Evolutionary conservation across 2,113 vertebrate species (phyloP).

Genomic region (Archocentrus centrarchus): DNA sequence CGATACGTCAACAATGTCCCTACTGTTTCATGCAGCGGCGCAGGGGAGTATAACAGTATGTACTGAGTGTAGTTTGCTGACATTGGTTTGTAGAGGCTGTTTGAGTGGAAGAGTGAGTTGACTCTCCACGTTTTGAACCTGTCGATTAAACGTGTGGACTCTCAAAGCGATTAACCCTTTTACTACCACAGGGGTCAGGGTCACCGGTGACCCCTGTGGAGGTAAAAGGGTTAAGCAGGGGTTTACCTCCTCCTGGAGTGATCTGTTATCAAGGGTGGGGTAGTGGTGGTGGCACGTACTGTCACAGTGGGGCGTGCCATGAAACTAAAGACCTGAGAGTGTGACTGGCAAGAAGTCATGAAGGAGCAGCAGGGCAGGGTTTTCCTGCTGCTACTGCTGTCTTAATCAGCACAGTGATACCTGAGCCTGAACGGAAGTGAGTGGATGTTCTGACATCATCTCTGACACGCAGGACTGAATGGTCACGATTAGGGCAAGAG

Average conservation of each 20-base stretch:
- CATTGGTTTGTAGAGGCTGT: not conserved
- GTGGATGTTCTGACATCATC: not conserved
- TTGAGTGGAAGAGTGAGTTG: not conserved
- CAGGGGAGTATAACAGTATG: accelerated
- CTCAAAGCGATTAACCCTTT: not conserved
- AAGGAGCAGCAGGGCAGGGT: constrained; percentile 57
- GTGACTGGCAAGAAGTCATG: not conserved
- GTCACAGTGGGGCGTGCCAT: not conserved
- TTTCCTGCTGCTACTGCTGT: not conserved
- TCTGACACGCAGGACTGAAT: not conserved
- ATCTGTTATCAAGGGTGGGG: not conserved
- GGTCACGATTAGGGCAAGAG: too few species aligned
- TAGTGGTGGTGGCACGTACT: not conserved
- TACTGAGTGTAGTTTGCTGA: not conserved
- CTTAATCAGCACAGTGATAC: not conserved
- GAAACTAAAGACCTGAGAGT: not conserved
- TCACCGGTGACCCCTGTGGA: too few species aligned
- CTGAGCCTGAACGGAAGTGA: not conserved
- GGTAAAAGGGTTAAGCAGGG: not conserved
- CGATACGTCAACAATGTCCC: constrained; percentile 1
- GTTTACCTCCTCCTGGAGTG: not conserved
- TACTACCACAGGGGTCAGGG: too few species aligned
- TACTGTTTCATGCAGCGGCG: accelerated
- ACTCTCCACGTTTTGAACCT: not conserved
- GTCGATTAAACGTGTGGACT: not conserved